phyloP scores from a whole-genome alignment of 2,888 invertebrate genomes.

The Drosophila falleni region DNA sequence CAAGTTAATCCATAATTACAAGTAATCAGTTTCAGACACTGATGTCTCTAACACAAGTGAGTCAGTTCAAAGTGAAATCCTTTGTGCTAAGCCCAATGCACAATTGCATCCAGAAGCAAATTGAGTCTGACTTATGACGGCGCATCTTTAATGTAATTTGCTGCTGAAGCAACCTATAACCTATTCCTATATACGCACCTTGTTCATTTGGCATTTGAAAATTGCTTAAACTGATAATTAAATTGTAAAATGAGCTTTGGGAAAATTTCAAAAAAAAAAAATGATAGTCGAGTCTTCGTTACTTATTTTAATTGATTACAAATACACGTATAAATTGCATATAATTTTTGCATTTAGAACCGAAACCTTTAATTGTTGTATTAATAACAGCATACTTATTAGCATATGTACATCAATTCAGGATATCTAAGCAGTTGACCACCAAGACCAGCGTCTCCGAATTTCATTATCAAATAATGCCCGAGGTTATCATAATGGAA shows the following conservation, averaged over 20 bases:
- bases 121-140: conserved; percentile 1
- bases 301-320: no score
- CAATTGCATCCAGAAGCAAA: conserved; percentile 13
- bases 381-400: no score
- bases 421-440: conserved; percentile 22
- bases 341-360: no score
- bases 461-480: conserved; percentile 68
- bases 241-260: background rate
- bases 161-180: conserved; percentile 10
- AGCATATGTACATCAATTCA: background rate
- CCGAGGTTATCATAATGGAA: conserved; percentile 37
- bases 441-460: conserved; percentile 42
- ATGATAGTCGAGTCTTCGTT: no score
- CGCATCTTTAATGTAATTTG: conserved; percentile 62
- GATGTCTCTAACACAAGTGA: background rate
- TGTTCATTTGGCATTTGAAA: no score
- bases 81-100: background rate
- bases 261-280: no score
- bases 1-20: background rate
- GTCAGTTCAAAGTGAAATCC: background rate
- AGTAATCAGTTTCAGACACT: background rate
- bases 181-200: background rate
- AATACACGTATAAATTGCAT: no score
- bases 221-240: conserved; percentile 24
- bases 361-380: no score